Base-by-base conservation (phyloP, 53 echinoderm and acorn worm genomes). In the Actinopyga echinites region DNA sequence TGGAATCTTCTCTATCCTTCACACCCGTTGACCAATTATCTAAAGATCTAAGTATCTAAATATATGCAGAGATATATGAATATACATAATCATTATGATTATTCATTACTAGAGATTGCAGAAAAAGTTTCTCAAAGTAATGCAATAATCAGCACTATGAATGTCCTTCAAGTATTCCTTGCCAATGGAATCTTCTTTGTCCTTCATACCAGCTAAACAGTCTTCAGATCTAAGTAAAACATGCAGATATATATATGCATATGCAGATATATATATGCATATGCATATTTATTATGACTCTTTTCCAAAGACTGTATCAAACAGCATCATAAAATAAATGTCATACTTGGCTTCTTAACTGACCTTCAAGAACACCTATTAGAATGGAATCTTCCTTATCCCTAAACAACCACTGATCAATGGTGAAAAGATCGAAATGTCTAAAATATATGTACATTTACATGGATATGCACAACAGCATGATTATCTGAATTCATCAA, bases 371-470 rank as follows among this genome's bases (percentile, higher is more conserved):
- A 93, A 93, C 3, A 90, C 93, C 56, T 87, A n/a, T 71, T 23
- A 82, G 86, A 54, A 95, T 93, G 35, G 95, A 95, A 45, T 95
- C 84, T 73, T 95, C 95, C 1, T 88, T 91, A 40, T 59, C n/a
- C n/a, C n/a, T n/a, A n/a, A n/a, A n/a, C n/a, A n/a, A n/a, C n/a
- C n/a, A n/a, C n/a, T n/a, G n/a, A n/a, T n/a, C n/a, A n/a, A n/a
- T n/a, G n/a, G n/a, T n/a, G n/a, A n/a, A n/a, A n/a, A n/a, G n/a
- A n/a, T n/a, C n/a, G n/a, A n/a, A n/a, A n/a, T n/a, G n/a, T n/a
- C n/a, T n/a, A n/a, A n/a, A n/a, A n/a, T n/a, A n/a, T n/a, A n/a
- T n/a, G n/a, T n/a, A n/a, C n/a, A n/a, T n/a, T n/a, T n/a, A n/a
- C n/a, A n/a, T n/a, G n/a, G n/a, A n/a, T n/a, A n/a, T n/a, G n/a